Evolutionary conservation across 30 jellyfish, hydroid and myxozoan genomes (phyloP), one percentile per base, ranked within the genome.

Genomic region (Clytia hemisphaerica): DNA sequence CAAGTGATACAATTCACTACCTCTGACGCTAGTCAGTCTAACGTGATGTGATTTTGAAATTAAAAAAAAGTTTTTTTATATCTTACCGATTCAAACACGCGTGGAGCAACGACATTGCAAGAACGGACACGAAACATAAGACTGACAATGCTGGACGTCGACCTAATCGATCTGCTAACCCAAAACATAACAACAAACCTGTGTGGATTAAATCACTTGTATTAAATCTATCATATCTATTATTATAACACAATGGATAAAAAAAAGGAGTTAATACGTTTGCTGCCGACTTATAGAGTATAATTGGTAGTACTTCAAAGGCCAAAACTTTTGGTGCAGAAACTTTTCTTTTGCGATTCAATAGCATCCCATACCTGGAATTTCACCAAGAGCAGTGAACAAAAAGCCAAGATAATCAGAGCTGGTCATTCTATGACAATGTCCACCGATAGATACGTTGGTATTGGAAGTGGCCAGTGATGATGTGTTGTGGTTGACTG

Each of bases 351-450:
- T n/a, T n/a, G n/a, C n/a, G n/a, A n/a, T n/a, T n/a, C n/a, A 67
- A 0, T 21, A 40, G 10, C 6, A 14, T 12, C 10, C 3, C 53
- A 1, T 29, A 72, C 84, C 84, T 48, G 84, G 84, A 7, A 72
- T 42, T 45, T 72, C 84, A 12, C 84, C 84, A 18, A 72, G 28
- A 4, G 61, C 84, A 14, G 84, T 72, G 25, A 72, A 12, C 18
- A 72, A 33, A 53, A 51, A 72, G 27, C 50, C 78, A 4, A 55
- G 4, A 27, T 50, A 72, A 40, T 72, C 76, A 12, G 18, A 37
- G 3, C 45, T 51, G 18, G 21, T 40, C 59, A 72, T 32, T 0
- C 37, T 44, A 9, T 65, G 71, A 28, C 78, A 65, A 7, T 36
- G 16, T 14, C 16, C 25, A 10, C 32, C 44, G 7, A 25, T 21